Conservation (phyloP, 2,113 vertebrate species). For the Bufo bufo region DNA sequence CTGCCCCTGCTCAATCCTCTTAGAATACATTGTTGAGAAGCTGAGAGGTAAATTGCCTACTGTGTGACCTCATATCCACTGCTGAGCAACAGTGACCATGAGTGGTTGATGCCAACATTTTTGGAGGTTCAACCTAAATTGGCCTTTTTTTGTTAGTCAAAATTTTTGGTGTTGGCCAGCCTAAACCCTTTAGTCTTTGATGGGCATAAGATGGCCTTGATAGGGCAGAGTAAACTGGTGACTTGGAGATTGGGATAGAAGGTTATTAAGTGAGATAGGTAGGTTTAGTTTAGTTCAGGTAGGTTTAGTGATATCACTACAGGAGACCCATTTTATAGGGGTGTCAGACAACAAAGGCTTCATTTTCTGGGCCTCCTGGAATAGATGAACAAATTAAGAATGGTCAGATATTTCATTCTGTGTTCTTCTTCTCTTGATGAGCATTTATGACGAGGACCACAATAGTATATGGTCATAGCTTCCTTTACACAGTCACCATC, state of each 20-base stretch:
- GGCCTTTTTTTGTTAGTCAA: too few species aligned
- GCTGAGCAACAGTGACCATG: too few species aligned
- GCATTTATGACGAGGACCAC: neutral
- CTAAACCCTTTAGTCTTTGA: too few species aligned
- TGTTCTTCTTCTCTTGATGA: neutral
- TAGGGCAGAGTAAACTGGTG: neutral
- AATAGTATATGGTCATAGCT: constrained; percentile 5
- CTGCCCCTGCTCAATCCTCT: neutral
- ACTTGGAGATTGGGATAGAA: neutral
- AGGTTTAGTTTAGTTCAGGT: neutral
- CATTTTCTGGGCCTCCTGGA: neutral
- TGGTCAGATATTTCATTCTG: neutral
- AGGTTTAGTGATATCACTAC: neutral
- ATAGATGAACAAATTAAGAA: neutral
- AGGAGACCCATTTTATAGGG: neutral
- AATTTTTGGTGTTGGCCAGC: too few species aligned
- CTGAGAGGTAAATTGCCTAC: neutral
- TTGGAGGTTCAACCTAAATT: too few species aligned
- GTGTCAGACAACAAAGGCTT: neutral
- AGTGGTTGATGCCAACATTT: too few species aligned
- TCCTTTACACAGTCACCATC: neutral
- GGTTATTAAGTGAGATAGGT: neutral
- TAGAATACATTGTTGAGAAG: neutral
- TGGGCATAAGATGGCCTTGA: neutral
- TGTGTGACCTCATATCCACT: neutral